Conservation (phyloP, 2,113 vertebrate species). For the Oceanites oceanicus region DNA sequence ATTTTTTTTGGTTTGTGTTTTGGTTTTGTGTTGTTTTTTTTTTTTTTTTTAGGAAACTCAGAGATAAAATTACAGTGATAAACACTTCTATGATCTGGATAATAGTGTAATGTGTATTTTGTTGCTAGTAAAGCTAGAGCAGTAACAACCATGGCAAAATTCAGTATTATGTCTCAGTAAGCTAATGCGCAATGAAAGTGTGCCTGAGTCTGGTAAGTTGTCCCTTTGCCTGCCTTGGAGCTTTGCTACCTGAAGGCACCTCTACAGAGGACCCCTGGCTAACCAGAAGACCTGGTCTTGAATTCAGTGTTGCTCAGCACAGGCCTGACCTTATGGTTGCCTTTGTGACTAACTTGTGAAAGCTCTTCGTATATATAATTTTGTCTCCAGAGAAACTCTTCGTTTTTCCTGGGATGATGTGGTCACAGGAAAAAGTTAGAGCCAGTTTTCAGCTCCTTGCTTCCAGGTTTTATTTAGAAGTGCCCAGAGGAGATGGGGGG, state of each 20-base stretch:
- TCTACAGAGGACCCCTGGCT: not conserved
- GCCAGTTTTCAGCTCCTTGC: not conserved
- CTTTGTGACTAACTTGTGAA: not conserved
- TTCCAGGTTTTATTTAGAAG: not conserved
- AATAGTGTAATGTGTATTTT: not conserved
- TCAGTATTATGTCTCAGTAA: not conserved
- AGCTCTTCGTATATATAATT: not conserved
- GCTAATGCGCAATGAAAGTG: accelerated
- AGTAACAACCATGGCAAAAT: not conserved
- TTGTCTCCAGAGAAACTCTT: not conserved
- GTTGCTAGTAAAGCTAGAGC: not conserved
- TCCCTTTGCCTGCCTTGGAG: not conserved
- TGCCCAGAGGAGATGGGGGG: not conserved
- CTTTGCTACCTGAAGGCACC: not conserved
- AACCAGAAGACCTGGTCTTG: not conserved
- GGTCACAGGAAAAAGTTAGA: not conserved
- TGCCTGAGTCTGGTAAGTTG: not conserved
- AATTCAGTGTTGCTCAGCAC: not conserved
- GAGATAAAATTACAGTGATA: not conserved
- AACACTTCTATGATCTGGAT: not conserved
- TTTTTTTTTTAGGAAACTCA: not conserved
- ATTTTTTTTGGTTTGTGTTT: not conserved
- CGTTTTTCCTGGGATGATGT: not conserved
- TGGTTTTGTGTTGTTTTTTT: not conserved
- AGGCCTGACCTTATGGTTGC: not conserved